These are phyloP conservation scores for Epizoanthus rinbou DNA, from an alignment of 92 coral and sea anemone genomes.

Conservation along the genomic window DNA sequence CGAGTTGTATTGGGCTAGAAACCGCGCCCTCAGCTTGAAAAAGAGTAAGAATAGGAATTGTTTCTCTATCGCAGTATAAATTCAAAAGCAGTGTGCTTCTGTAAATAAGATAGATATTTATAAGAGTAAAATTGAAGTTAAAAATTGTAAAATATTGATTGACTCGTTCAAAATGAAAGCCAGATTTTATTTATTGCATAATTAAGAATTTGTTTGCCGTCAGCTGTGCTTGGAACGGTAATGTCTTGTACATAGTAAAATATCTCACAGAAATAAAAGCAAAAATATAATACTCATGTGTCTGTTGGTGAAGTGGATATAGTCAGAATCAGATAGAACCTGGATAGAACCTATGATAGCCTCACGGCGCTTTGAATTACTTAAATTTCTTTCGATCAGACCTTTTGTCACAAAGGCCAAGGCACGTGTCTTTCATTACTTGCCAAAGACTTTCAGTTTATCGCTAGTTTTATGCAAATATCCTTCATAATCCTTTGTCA, in stretches of 20 bases:
- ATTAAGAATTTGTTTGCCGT: conserved; percentile 22
- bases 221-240: conserved; percentile 20
- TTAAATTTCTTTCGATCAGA: background rate
- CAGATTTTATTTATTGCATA: conserved; percentile 48
- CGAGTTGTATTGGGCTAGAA: conserved; percentile 13
- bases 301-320: background rate
- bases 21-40: conserved; percentile 30
- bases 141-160: conserved; percentile 30
- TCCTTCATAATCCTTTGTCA: conserved; percentile 11
- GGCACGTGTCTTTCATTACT: conserved; percentile 42
- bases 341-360: too few species aligned
- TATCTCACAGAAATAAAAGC: conserved; percentile 9
- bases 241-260: conserved; percentile 22
- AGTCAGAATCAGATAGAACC: background rate
- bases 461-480: conserved; percentile 34
- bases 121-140: conserved; percentile 21
- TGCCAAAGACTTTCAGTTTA: conserved; percentile 32
- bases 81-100: conserved; percentile 9
- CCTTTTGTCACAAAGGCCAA: background rate
- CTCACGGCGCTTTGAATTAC: background rate
- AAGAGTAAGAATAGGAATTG: background rate
- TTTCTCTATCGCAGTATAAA: conserved; percentile 3
- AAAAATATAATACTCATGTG: background rate
- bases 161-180: conserved; percentile 11
- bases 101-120: conserved; percentile 29